A percentile compares a stretch with the other conserved stretches of the same genome.
Evolutionary conservation across 2,888 invertebrate species (phyloP).

Genomic region (Alloplasta piceator): DNA sequence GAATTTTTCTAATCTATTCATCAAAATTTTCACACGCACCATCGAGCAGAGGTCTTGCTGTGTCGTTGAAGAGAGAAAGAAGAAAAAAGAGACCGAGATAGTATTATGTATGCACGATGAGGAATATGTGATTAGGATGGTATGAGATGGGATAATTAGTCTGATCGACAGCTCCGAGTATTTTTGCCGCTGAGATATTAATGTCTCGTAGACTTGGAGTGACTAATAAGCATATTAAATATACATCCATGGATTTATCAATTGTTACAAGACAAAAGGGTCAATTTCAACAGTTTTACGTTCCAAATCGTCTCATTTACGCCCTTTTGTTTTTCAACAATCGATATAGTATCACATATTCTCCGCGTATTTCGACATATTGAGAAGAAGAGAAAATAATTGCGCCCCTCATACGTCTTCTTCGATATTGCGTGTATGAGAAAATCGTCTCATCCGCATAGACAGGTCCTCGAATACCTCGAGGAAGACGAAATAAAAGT

Average conservation of each 20-base stretch:
- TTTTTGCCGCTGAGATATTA: slow-evolving; percentile 25
- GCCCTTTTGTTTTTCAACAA: not conserved
- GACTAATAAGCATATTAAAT: not conserved
- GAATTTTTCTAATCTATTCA: slow-evolving; percentile 1
- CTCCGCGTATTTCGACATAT: slow-evolving; percentile 34
- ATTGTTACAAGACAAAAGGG: too few species aligned
- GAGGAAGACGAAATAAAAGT: not conserved
- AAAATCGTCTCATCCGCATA: slow-evolving; percentile 1
- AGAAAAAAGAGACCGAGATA: slow-evolving; percentile 18
- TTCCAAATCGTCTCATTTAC: too few species aligned
- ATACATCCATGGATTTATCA: not conserved
- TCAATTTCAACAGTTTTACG: too few species aligned
- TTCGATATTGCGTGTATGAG: not conserved
- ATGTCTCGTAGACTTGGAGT: not conserved
- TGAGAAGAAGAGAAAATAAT: slow-evolving; percentile 45
- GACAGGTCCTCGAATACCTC: not conserved
- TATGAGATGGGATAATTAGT: slow-evolving; percentile 55
- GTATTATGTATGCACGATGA: slow-evolving; percentile 39
- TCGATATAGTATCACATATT: not conserved
- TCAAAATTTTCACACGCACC: slow-evolving; percentile 48
- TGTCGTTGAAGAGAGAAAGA: slow-evolving; percentile 21
- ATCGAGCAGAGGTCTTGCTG: slow-evolving; percentile 12
- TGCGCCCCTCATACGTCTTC: slow-evolving; percentile 12
- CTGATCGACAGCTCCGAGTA: slow-evolving; percentile 55
- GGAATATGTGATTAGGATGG: slow-evolving; percentile 36